phyloP scores from a whole-genome alignment of 2,113 vertebrate species.

The Petroica traversi region DNA sequence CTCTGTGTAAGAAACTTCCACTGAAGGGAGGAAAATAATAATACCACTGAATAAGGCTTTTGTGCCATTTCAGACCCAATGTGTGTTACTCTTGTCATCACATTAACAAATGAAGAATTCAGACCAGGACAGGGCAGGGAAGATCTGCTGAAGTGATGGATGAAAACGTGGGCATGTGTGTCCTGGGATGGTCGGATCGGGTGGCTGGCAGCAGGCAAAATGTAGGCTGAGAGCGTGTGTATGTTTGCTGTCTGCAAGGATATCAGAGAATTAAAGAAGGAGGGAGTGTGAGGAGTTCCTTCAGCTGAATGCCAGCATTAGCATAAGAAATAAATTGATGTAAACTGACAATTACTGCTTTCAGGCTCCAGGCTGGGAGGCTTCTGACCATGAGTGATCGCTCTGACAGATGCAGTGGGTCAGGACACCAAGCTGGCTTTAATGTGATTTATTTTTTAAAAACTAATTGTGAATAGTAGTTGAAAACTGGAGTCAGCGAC shows the following conservation, averaged over 20 bases:
- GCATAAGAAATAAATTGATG: background rate
- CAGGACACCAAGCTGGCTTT: background rate
- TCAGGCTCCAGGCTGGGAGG: background rate
- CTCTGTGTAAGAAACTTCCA: background rate
- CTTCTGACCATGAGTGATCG: background rate
- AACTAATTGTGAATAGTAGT: background rate
- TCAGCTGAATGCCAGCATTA: background rate
- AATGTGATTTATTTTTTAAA: background rate
- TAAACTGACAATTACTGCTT: constrained; percentile 19
- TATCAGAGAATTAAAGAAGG: background rate
- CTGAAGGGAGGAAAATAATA: background rate
- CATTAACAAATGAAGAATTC: background rate
- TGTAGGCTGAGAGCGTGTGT: background rate
- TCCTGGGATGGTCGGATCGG: background rate
- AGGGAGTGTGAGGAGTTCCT: background rate
- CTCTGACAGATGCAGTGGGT: background rate
- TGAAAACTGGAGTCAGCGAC: background rate
- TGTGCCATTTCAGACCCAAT: background rate
- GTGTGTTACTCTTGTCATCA: background rate
- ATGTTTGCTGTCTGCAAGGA: background rate
- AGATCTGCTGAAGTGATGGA: background rate
- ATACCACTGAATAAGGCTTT: background rate
- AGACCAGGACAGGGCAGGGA: background rate
- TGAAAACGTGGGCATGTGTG: background rate
- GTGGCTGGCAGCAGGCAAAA: background rate